A percentile compares a stretch with the other conserved stretches of the same genome.
Evolutionary conservation across 2,888 invertebrate genomes (phyloP).

Genomic region (Ophion obscuratus): DNA sequence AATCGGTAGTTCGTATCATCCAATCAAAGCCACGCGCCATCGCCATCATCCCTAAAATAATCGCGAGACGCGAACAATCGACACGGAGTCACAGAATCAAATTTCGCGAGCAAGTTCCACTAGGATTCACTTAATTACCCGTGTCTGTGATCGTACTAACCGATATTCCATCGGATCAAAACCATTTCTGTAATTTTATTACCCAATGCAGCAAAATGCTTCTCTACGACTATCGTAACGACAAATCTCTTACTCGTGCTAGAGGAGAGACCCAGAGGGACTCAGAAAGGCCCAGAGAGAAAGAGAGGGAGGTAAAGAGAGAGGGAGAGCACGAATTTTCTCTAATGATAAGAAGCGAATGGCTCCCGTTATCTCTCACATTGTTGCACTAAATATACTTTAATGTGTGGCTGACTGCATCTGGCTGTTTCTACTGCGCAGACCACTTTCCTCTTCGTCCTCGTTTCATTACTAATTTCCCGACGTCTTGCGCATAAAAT

Average conservation of each 20-base stretch:
- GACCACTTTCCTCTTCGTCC: neutral
- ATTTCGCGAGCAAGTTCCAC: slow-evolving; percentile 40
- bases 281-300: neutral
- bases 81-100: slow-evolving; percentile 39
- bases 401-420: slow-evolving; percentile 26
- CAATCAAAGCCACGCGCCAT: slow-evolving; percentile 41
- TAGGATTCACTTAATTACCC: slow-evolving; percentile 54
- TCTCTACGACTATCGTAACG: slow-evolving; percentile 24
- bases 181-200: slow-evolving; percentile 62
- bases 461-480: neutral
- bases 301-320: neutral
- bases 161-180: slow-evolving; percentile 55
- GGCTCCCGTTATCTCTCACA: slow-evolving; percentile 22
- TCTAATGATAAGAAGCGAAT: slow-evolving; percentile 29
- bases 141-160: slow-evolving; percentile 44
- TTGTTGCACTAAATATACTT: slow-evolving; percentile 8
- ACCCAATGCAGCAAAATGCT: slow-evolving; percentile 24
- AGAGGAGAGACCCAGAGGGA: neutral
- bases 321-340: slow-evolving; percentile 28
- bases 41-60: slow-evolving; percentile 28
- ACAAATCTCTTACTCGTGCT: slow-evolving; percentile 7
- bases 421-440: slow-evolving; percentile 35
- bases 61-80: slow-evolving; percentile 26
- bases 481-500: neutral
- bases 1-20: slow-evolving; percentile 43